A percentile compares a stretch with the other conserved stretches of the same genome.
These are phyloP conservation scores for Apotomis capreana DNA, from an alignment of 2,888 invertebrate species.

Conservation along the genomic window DNA sequence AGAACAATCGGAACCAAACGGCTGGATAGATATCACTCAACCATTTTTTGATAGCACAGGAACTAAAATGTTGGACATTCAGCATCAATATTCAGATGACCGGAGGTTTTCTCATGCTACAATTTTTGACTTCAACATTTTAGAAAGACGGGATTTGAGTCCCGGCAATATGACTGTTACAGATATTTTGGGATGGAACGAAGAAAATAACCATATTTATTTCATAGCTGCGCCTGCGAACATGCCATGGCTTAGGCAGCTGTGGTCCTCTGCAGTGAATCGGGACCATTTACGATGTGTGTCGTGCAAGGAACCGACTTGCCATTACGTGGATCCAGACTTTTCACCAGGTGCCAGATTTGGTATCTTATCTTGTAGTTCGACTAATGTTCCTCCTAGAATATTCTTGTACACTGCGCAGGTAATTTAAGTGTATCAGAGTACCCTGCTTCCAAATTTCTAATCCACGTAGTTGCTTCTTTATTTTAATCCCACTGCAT, in stretches of 20 bases:
- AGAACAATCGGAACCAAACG: slow-evolving; percentile 82
- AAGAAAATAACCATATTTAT: slow-evolving; percentile 83
- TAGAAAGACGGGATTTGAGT: slow-evolving; percentile 74
- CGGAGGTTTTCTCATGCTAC: slow-evolving; percentile 77
- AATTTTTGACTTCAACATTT: slow-evolving; percentile 62
- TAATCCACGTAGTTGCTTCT: slow-evolving; percentile 13
- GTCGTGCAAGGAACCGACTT: slow-evolving; percentile 86
- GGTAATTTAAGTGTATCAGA: slow-evolving; percentile 53
- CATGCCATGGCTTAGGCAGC: slow-evolving; percentile 87
- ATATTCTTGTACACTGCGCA: slow-evolving; percentile 76
- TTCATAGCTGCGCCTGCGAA: slow-evolving; percentile 86
- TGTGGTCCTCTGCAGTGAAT: slow-evolving; percentile 78
- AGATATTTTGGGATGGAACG: slow-evolving; percentile 85
- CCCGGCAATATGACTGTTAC: slow-evolving; percentile 84
- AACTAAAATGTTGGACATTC: slow-evolving; percentile 72
- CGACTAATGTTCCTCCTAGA: slow-evolving; percentile 65
- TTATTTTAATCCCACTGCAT: neutral
- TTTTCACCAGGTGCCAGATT: slow-evolving; percentile 74
- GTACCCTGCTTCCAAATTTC: slow-evolving; percentile 12
- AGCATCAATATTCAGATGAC: slow-evolving; percentile 62
- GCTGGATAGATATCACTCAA: slow-evolving; percentile 87
- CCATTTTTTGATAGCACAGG: slow-evolving; percentile 81
- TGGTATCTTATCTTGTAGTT: slow-evolving; percentile 68
- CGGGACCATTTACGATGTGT: slow-evolving; percentile 84
- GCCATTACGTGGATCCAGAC: slow-evolving; percentile 85